Evolutionary conservation across 2,888 invertebrate species (phyloP), one percentile per base, ranked within the genome.

Genomic region (Dolomedes plantarius): DNA sequence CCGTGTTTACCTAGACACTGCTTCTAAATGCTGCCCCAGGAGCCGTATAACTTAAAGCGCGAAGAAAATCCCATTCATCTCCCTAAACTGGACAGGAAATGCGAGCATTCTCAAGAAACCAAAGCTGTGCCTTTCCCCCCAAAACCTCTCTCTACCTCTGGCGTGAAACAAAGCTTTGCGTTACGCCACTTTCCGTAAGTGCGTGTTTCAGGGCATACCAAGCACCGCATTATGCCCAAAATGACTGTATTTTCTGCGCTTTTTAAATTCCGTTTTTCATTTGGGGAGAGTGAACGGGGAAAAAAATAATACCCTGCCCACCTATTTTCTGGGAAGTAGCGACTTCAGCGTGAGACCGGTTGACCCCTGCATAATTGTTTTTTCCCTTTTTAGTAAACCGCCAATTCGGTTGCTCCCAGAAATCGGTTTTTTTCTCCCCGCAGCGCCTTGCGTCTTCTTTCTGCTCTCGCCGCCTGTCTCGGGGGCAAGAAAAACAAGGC

Each of bases 331-430:
- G 16, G 56, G 56, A 56, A 56, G 56, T 56, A 56, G 56, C 56
- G 23, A 56, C 56, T 56, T 56, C 19, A 56, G 56, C 56, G 56
- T 56, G 56, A 56, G 56, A 56, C 56, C 56, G 11, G 23, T 56
- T 56, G 56, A 56, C 56, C 56, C 23, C 56, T 56, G 56, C 7
- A 56, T 56, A 56, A 56, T 56, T 56, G 56, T 56, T 56, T 56
- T 56, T 56, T 23, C 56, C 56, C 46, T 56, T 56, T 56, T 56
- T 23, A 56, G 56, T 5, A 56, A 56, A 56, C 56, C 56, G 56
- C 56, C 56, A 56, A 56, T 56, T 56, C 56, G 23, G 56, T 56
- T 56, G 56, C 56, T 56, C 56, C 56, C 56, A 56, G 56, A 56
- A 56, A 56, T 56, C 3, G 23, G n/a, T 56, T 56, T 56, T 46